Evolutionary conservation across 2,113 vertebrate genomes (phyloP).

Genomic region (Amphilophus citrinellus): DNA sequence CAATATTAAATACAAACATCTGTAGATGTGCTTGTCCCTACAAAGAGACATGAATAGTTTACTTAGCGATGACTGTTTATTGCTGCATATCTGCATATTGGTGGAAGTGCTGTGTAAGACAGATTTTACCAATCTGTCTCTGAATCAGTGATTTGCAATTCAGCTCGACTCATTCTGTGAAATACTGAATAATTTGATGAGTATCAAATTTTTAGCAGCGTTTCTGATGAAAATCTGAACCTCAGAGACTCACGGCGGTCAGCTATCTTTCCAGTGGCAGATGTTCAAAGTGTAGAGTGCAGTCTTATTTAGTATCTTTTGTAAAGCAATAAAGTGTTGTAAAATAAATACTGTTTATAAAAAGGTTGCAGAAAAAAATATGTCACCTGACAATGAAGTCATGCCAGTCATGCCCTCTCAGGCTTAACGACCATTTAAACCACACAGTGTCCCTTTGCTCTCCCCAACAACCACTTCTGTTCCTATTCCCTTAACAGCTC

Average conservation of each 20-base stretch:
- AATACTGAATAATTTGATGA: constrained; percentile 48
- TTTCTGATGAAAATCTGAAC: constrained; percentile 14
- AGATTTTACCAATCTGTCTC: constrained; percentile 54
- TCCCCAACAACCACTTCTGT: constrained; percentile 29
- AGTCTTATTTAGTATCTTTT: background rate
- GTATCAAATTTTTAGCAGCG: background rate
- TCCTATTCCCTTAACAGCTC: constrained; percentile 36
- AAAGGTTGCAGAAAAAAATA: background rate
- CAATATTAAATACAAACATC: background rate
- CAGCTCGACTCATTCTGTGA: constrained; percentile 52
- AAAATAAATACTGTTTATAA: background rate
- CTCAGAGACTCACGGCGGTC: background rate
- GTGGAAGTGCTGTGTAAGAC: constrained; percentile 15
- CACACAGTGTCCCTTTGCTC: background rate
- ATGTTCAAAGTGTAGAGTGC: background rate
- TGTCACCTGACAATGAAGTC: constrained; percentile 7
- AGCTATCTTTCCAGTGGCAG: background rate
- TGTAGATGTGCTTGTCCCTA: background rate
- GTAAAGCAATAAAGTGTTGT: background rate
- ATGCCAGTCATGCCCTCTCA: background rate
- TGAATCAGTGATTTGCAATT: constrained; percentile 54
- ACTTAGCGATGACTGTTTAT: constrained; percentile 26
- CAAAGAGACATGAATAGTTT: background rate
- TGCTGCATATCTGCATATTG: background rate
- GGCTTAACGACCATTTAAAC: constrained; percentile 32